These are phyloP conservation scores for Epicauta chinensis DNA, from an alignment of 1,140 invertebrate species.

Conservation along the genomic window DNA sequence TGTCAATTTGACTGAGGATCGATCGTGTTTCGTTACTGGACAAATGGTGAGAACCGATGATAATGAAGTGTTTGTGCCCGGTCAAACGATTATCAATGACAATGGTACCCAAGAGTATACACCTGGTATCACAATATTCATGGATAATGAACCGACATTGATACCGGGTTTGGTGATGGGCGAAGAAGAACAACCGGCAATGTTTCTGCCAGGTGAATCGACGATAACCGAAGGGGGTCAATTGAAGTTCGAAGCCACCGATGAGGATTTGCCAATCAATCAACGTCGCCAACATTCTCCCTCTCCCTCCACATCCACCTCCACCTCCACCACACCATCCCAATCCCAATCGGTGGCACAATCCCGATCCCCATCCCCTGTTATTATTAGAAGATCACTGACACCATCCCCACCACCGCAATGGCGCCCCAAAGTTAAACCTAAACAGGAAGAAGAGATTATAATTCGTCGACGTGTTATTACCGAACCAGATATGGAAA, in stretches of 20 bases:
- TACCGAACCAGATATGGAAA: conserved; percentile 20
- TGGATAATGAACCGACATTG: conserved; percentile 56
- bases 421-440: conserved; percentile 21
- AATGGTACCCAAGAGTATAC: conserved; percentile 56
- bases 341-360: not conserved
- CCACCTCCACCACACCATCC: conserved; percentile 8
- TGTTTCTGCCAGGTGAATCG: conserved; percentile 55
- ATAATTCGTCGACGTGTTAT: conserved; percentile 30
- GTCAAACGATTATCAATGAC: conserved; percentile 62
- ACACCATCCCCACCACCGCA: conserved; percentile 23
- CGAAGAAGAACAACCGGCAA: conserved; percentile 32
- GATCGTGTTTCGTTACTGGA: conserved; percentile 45
- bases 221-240: conserved; percentile 47
- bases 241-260: conserved; percentile 40
- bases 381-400: conserved; percentile 17
- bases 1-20: conserved; percentile 55
- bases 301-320: conserved; percentile 12
- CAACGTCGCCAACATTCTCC: conserved; percentile 5
- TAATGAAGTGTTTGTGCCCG: conserved; percentile 62
- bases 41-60: conserved; percentile 60
- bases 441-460: conserved; percentile 28
- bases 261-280: conserved; percentile 30
- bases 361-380: conserved; percentile 6
- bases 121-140: conserved; percentile 63
- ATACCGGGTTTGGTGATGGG: conserved; percentile 49